Base-by-base conservation (phyloP, 2,888 invertebrate genomes). In the Pristionchus fissidentatus region DNA sequence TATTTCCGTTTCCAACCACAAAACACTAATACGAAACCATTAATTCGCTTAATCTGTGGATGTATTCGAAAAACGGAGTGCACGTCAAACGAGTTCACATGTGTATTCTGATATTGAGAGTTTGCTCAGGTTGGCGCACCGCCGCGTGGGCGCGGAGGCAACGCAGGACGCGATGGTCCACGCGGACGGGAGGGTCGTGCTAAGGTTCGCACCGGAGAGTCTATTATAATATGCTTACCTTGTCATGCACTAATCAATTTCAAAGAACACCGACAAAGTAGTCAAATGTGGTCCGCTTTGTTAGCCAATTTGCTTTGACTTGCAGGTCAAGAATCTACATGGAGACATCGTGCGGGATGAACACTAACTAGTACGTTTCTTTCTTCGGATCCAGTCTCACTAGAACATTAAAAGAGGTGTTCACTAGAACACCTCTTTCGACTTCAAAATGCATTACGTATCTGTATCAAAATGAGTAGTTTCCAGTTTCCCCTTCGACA, bases 401-500 rank as follows among this genome's bases (percentile, higher is more conserved):
- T 32, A 32, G 15, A 15, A 10, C n/a, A 3, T n/a, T n/a, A n/a
- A n/a, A n/a, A n/a, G n/a, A n/a, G n/a, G n/a, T n/a, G n/a, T n/a
- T n/a, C n/a, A n/a, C n/a, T n/a, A n/a, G n/a, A n/a, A n/a, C n/a
- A n/a, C n/a, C n/a, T n/a, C n/a, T n/a, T n/a, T n/a, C n/a, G n/a
- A n/a, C n/a, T n/a, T n/a, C n/a, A n/a, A n/a, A n/a, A n/a, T n/a
- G n/a, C n/a, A n/a, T n/a, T n/a, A n/a, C n/a, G n/a, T n/a, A n/a
- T n/a, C n/a, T n/a, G n/a, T n/a, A n/a, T 8, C 10, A 55, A 55
- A 55, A 13, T 15, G 15, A 22, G 7, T 55, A 22, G 3, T 55
- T n/a, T 77, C 19, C 75, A 77, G 75, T 77, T 77, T 77, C 15
- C 75, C 75, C 32, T 77, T 77, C 75, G 75, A 77, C 32, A 15